Evolutionary conservation across 2,888 invertebrate genomes (phyloP), one percentile per base, ranked within the genome.

Genomic region (Pocota personata): DNA sequence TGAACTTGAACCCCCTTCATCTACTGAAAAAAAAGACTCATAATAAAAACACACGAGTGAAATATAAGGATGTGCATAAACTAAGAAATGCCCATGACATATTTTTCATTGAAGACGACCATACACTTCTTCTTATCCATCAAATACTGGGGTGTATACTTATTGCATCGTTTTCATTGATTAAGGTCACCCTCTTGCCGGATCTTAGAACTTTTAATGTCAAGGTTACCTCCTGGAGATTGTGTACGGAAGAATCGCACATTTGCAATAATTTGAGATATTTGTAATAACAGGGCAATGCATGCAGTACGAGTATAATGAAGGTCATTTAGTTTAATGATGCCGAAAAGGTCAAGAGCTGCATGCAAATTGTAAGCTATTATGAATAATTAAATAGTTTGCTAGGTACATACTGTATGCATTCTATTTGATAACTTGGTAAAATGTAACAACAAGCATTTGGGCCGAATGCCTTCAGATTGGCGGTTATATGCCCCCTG

Each of bases 251-350:
- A 55, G 19, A 46, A 16, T 4, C 35, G 32, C 64, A 46, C 24
- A 57, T 75, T 66, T 16, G 46, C n/a, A 32, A 64, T 46, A 57
- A 55, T 75, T 37, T 55, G 40, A 43, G 62, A 7, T 52, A 37
- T 60, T 50, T 60, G 43, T 46, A 21, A 43, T 30, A 4, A 60
- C 32, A 16, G 35, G 32, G 14, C 19, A 19, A 62, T 73, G 16
- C 19, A 35, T 50, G 50, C 3, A 12, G n/a, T n/a, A n/a, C n/a
- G n/a, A n/a, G n/a, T 6, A 52, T 57, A 57, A 57, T 35, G 30
- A 50, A 37, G 60, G 37, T 50, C 37, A 19, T 48, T 72, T 4
- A 5, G n/a, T 30, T 52, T 40, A 62, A 73, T 52, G 60, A 52
- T 37, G 27, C 8, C 7, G 6, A 50, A 72, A 60, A 72, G 58